A percentile compares a stretch with the other conserved stretches of the same genome.
These are phyloP conservation scores for Macropodus opercularis DNA, from an alignment of 2,797 vertebrate genomes.

Conservation along the genomic window DNA sequence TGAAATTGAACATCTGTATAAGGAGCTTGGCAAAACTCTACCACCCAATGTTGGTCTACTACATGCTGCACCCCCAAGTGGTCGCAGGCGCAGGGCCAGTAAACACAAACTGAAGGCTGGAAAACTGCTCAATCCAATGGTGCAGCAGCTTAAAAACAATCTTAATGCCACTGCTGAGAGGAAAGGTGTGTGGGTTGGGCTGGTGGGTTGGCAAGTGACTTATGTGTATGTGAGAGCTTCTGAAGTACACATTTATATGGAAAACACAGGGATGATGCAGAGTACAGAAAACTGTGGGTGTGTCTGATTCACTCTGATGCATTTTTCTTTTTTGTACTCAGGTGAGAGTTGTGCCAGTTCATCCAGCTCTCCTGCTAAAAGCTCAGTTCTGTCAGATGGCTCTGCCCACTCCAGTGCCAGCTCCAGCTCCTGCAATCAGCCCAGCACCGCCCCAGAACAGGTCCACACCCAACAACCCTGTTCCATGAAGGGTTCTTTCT, in stretches of 20 bases:
- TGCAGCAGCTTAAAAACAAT: constrained; percentile 94
- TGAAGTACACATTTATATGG: constrained; percentile 12
- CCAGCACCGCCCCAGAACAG: constrained; percentile 77
- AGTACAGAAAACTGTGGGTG: constrained; percentile 31
- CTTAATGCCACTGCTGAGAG: constrained; percentile 84
- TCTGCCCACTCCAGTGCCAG: constrained; percentile 75
- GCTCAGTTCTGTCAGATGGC: constrained; percentile 77
- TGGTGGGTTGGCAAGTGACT: constrained; percentile 18
- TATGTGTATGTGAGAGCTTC: constrained; percentile 16
- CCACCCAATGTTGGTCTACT: constrained; percentile 90
- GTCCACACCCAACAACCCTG: constrained; percentile 98
- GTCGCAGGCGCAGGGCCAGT: constrained; percentile 91
- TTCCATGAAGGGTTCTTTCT: constrained; percentile 95
- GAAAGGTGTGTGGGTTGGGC: constrained; percentile 74
- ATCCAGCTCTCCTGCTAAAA: constrained; percentile 85
- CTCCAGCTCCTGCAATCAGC: constrained; percentile 70
- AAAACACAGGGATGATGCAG: constrained; percentile 23
- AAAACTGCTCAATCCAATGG: constrained; percentile 93
- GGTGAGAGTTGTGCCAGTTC: constrained; percentile 77
- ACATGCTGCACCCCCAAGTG: constrained; percentile 89
- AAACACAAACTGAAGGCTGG: constrained; percentile 95
- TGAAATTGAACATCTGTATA: constrained; percentile 92
- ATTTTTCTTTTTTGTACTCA: constrained; percentile 31
- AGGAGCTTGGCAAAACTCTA: constrained; percentile 89
- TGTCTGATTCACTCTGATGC: constrained; percentile 41